Conservation (phyloP, 2,797 vertebrate species). For the Erethizon dorsatum region DNA sequence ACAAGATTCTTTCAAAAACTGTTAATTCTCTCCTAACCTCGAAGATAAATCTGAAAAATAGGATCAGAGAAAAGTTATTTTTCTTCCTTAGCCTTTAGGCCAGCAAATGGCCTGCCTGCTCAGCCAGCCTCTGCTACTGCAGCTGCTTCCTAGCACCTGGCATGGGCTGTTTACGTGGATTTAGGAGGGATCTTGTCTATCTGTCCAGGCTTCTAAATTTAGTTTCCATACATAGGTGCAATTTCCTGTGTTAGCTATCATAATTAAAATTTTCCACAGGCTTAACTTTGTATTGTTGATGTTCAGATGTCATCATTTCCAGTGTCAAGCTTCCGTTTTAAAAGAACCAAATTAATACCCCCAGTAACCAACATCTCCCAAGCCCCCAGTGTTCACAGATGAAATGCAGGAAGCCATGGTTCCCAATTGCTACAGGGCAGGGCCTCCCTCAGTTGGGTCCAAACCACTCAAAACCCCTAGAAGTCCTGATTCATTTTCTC, state of each 20-base stretch:
- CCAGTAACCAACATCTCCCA: not conserved
- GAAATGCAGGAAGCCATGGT: not conserved
- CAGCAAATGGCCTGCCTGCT: not conserved
- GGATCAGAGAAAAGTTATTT: not conserved
- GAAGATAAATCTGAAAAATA: conserved; percentile 51
- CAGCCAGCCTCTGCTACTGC: not conserved
- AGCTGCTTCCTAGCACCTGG: conserved; percentile 68
- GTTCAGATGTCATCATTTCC: conserved; percentile 64
- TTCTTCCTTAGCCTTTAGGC: conserved; percentile 21
- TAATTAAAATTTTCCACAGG: conserved; percentile 71
- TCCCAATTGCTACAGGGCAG: accelerated
- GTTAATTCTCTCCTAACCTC: conserved; percentile 26
- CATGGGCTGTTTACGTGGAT: conserved; percentile 24
- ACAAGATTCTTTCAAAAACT: conserved; percentile 55
- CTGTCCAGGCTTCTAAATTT: conserved; percentile 77
- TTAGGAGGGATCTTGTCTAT: conserved; percentile 63
- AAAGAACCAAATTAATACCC: conserved; percentile 46
- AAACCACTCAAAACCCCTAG: not conserved
- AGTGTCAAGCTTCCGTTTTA: conserved; percentile 13
- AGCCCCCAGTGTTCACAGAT: not conserved
- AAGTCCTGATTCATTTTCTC: not conserved
- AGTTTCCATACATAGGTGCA: conserved; percentile 68
- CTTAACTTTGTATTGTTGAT: conserved; percentile 65
- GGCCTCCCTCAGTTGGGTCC: not conserved
- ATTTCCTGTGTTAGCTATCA: conserved; percentile 65